Evolutionary conservation across 2,888 invertebrate species (phyloP).

Genomic region (Crematogaster levior): DNA sequence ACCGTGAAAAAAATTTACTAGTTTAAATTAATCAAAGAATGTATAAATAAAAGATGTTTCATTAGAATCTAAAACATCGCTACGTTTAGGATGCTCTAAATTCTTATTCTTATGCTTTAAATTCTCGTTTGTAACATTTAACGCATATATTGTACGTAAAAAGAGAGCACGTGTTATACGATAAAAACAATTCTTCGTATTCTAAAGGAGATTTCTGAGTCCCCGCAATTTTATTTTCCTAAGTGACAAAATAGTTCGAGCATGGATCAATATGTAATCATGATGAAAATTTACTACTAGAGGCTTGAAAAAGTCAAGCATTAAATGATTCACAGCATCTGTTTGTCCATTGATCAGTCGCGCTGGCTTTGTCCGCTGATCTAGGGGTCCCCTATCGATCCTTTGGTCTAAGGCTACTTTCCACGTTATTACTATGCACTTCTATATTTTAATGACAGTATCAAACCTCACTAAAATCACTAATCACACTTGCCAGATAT

Average conservation of each 20-base stretch:
- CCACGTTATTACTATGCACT: background rate
- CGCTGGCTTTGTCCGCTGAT: conserved; percentile 63
- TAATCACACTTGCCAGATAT: background rate
- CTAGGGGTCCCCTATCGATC: conserved; percentile 37
- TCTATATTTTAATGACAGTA: conserved; percentile 14
- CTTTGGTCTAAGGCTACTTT: conserved; percentile 33
- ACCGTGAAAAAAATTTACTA: background rate
- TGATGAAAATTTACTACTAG: conserved; percentile 70
- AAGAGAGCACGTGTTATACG: background rate
- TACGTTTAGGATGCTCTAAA: background rate
- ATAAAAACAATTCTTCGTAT: conserved; percentile 11
- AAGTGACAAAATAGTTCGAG: conserved; percentile 75
- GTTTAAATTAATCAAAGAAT: background rate
- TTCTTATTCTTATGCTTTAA: background rate
- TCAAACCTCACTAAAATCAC: background rate
- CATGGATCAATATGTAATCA: conserved; percentile 70
- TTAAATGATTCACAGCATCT: conserved; percentile 77
- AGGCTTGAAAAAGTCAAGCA: conserved; percentile 75
- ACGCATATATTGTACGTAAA: background rate
- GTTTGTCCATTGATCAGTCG: conserved; percentile 76
- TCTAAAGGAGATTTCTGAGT: conserved; percentile 60
- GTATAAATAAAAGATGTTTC: background rate
- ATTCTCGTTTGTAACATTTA: conserved; percentile 1
- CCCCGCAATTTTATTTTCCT: conserved; percentile 61
- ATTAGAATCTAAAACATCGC: background rate